Conservation (phyloP, 2,888 invertebrate genomes). For the Venustoraphidia nigricollis region DNA sequence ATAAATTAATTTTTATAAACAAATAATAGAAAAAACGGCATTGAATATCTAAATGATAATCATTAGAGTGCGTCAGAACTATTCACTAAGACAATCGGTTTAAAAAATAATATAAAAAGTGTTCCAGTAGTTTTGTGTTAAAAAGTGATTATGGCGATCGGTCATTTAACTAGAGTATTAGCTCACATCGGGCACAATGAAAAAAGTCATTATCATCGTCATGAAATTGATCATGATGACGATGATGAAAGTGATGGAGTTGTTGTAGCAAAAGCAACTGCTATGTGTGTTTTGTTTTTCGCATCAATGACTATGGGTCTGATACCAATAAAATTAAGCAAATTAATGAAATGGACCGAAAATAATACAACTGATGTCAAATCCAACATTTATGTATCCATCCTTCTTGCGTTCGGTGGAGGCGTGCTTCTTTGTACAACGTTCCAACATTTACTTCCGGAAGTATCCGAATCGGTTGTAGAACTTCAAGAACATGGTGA, state of each 20-base stretch:
- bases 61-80: too few relatives aligned
- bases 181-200: too few relatives aligned
- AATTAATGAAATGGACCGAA: conserved; percentile 42
- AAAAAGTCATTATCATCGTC: too few relatives aligned
- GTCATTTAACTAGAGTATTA: too few relatives aligned
- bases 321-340: conserved; percentile 53
- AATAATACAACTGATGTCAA: conserved; percentile 28
- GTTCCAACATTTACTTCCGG: conserved; percentile 66
- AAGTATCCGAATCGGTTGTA: conserved; percentile 54
- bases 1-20: too few relatives aligned
- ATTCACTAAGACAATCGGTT: too few relatives aligned
- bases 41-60: too few relatives aligned
- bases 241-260: conserved; percentile 29
- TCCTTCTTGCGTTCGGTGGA: conserved; percentile 67
- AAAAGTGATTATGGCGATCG: too few relatives aligned
- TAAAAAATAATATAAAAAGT: too few relatives aligned
- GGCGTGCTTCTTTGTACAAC: conserved; percentile 70
- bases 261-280: conserved; percentile 56
- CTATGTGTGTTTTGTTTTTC: conserved; percentile 61
- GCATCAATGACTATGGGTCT: conserved; percentile 63
- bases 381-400: conserved; percentile 33
- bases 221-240: conserved; percentile 14
- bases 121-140: too few relatives aligned
- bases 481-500: conserved; percentile 32
- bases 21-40: too few relatives aligned